Percentiles rank a stretch among this genome's conserved stretches.
phyloP scores from a whole-genome alignment of 2,888 invertebrate species.

The Hecatera dysodea region DNA sequence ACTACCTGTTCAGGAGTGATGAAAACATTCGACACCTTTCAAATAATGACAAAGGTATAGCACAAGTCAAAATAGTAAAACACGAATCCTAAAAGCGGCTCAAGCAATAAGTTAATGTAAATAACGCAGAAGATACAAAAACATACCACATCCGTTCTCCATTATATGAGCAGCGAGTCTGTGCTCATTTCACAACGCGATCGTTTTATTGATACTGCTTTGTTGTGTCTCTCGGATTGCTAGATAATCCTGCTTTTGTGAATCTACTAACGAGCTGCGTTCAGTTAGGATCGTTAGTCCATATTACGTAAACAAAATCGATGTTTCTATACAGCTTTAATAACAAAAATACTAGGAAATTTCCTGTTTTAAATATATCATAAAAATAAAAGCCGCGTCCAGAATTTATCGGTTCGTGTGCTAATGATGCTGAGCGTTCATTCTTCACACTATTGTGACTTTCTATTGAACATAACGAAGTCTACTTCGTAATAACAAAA shows the following conservation, averaged over 20 bases:
- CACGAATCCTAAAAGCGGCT: slow-evolving; percentile 26
- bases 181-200: slow-evolving; percentile 51
- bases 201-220: slow-evolving; percentile 53
- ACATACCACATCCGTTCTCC: slow-evolving; percentile 31
- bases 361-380: slow-evolving; percentile 1
- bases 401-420: slow-evolving; percentile 29
- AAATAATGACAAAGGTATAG: slow-evolving; percentile 12
- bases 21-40: slow-evolving; percentile 23
- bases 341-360: background rate
- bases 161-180: slow-evolving; percentile 43
- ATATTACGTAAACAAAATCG: slow-evolving; percentile 44
- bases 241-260: slow-evolving; percentile 53
- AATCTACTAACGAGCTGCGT: slow-evolving; percentile 58
- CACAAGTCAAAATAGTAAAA: slow-evolving; percentile 20
- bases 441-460: slow-evolving; percentile 59
- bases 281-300: slow-evolving; percentile 32
- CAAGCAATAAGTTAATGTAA: slow-evolving; percentile 49
- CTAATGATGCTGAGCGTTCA: slow-evolving; percentile 52
- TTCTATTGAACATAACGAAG: slow-evolving; percentile 55
- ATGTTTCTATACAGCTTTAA: slow-evolving; percentile 7
- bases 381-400: slow-evolving; percentile 34
- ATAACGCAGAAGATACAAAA: slow-evolving; percentile 39
- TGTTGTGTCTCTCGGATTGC: slow-evolving; percentile 44
- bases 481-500: slow-evolving; percentile 47
- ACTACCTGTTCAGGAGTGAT: background rate